These are phyloP conservation scores for Pantala flavescens DNA, from an alignment of 1,140 invertebrate species.

Conservation along the genomic window DNA sequence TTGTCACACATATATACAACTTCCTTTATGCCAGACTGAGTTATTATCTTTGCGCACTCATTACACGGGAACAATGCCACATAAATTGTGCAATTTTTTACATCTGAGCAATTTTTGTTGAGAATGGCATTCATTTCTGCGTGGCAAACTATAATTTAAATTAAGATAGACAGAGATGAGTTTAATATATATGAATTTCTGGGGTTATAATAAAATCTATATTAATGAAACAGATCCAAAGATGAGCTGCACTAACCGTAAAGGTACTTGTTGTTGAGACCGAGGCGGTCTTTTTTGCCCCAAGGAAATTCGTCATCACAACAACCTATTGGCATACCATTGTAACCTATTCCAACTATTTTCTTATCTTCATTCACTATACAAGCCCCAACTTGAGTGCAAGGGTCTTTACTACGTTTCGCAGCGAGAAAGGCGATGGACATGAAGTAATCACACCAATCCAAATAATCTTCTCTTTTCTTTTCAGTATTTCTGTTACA, in stretches of 20 bases:
- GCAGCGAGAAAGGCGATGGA: conserved; percentile 68
- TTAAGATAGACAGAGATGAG: not conserved
- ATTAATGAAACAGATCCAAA: not conserved
- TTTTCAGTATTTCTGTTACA: conserved; percentile 14
- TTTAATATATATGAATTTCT: not conserved
- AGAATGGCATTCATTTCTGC: conserved; percentile 95
- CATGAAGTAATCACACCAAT: conserved; percentile 95
- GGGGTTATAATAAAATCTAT: not conserved
- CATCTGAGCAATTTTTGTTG: conserved; percentile 71
- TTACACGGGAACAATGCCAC: conserved; percentile 88
- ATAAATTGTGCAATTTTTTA: conserved; percentile 74
- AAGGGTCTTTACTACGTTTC: conserved; percentile 87
- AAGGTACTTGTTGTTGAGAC: conserved; percentile 65
- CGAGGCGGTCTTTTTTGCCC: conserved; percentile 46
- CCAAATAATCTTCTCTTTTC: conserved; percentile 48
- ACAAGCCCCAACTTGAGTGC: conserved; percentile 85
- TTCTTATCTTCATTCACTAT: conserved; percentile 81
- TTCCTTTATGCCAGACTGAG: conserved; percentile 80
- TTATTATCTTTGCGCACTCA: conserved; percentile 94
- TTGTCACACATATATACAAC: conserved; percentile 77
- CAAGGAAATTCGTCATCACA: conserved; percentile 83
- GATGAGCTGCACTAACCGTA: conserved; percentile 55
- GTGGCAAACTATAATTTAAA: conserved; percentile 73
- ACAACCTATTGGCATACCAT: conserved; percentile 88
- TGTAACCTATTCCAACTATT: conserved; percentile 90